These are phyloP conservation scores for Chrysina gloriosa DNA, from an alignment of 2,888 invertebrate species.

Conservation along the genomic window DNA sequence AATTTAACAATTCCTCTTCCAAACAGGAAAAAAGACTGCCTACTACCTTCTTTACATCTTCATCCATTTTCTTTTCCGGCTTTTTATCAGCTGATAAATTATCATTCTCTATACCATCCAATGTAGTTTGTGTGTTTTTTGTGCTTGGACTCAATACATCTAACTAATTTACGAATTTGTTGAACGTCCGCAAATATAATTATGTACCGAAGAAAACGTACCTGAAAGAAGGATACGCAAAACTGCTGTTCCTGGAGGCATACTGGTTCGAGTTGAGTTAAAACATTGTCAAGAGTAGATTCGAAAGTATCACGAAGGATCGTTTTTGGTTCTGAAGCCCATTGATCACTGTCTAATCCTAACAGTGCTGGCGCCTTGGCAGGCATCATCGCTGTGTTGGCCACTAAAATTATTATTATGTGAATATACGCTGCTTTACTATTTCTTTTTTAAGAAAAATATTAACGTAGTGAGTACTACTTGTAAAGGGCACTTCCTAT, in stretches of 20 bases:
- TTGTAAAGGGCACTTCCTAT: no score
- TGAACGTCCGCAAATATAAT: constrained; percentile 54
- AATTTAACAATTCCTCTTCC: constrained; percentile 86
- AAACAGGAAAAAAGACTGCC: constrained; percentile 88
- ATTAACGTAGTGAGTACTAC: no score
- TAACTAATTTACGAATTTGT: constrained; percentile 75
- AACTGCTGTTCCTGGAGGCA: constrained; percentile 96
- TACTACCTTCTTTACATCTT: constrained; percentile 89
- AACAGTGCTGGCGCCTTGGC: constrained; percentile 62
- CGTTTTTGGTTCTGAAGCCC: constrained; percentile 73
- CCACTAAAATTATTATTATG: constrained; percentile 47
- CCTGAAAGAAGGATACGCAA: constrained; percentile 90
- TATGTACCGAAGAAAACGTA: constrained; percentile 44
- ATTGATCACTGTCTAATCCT: constrained; percentile 74
- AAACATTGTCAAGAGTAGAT: constrained; percentile 83
- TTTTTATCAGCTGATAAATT: constrained; percentile 65
- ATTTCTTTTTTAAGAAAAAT: no score
- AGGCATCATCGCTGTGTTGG: constrained; percentile 55
- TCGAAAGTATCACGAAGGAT: constrained; percentile 72
- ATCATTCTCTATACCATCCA: constrained; percentile 65
- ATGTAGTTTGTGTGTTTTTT: constrained; percentile 70
- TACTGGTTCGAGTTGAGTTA: constrained; percentile 89
- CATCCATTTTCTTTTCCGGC: constrained; percentile 78
- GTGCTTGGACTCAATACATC: constrained; percentile 69
- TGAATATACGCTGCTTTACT: no score